phyloP scores from a whole-genome alignment of 92 coral and sea anemone genomes.

The Zoanthus solanderi region DNA sequence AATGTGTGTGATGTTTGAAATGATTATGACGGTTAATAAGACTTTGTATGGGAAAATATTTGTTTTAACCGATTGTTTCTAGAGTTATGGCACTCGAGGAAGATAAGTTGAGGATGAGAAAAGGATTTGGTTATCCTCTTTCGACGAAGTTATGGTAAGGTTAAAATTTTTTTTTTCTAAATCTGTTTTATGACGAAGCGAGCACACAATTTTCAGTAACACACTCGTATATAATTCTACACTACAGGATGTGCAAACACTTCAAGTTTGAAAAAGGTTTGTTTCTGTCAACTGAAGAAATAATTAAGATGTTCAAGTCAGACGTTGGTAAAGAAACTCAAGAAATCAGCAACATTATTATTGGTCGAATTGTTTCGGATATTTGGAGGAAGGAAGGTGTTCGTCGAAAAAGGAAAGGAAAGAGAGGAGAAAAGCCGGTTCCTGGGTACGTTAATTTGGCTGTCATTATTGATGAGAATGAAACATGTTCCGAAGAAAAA shows the following conservation, averaged over 20 bases:
- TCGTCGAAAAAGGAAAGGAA: not conserved
- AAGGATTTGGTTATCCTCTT: too few relatives aligned
- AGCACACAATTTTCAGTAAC: not conserved
- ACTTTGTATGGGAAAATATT: too few relatives aligned
- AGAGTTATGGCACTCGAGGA: too few relatives aligned
- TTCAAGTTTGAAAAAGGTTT: slow-evolving; percentile 7
- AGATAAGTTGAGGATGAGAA: too few relatives aligned
- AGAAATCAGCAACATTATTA: not conserved
- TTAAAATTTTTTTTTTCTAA: not conserved
- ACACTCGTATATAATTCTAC: not conserved
- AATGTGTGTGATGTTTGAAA: too few relatives aligned
- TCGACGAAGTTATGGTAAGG: too few relatives aligned
- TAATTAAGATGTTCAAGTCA: not conserved
- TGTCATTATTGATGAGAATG: not conserved
- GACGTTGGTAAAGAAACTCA: not conserved
- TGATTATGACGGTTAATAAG: too few relatives aligned
- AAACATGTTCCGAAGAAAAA: not conserved
- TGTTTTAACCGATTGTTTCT: too few relatives aligned
- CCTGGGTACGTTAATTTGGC: not conserved
- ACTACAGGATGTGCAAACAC: slow-evolving; percentile 7
- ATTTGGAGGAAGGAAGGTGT: slow-evolving; percentile 3
- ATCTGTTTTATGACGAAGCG: not conserved
- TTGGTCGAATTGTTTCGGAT: slow-evolving; percentile 1
- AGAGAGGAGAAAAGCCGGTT: slow-evolving; percentile 2
- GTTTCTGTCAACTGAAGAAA: not conserved